phyloP scores from a whole-genome alignment of 2,113 vertebrate species.

The Chaetops frenatus region DNA sequence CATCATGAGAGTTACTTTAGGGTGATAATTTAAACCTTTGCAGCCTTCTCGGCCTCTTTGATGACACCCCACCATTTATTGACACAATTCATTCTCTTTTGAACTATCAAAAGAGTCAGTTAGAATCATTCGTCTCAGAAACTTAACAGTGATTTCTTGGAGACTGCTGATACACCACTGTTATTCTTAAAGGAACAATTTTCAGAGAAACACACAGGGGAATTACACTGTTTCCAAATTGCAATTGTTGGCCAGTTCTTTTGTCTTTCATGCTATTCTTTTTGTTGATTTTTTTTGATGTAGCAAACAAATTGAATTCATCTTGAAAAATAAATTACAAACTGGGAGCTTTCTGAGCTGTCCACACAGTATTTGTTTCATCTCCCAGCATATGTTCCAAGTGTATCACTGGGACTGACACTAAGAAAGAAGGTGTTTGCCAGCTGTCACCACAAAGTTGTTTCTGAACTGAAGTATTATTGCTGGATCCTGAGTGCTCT shows the following conservation, averaged over 20 bases:
- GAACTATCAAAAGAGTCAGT: not conserved
- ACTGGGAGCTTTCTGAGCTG: not conserved
- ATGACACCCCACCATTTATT: not conserved
- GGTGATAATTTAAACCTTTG: not conserved
- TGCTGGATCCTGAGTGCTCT: not conserved
- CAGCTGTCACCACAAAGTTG: not conserved
- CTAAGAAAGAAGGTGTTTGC: not conserved
- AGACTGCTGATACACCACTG: not conserved
- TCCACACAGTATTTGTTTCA: not conserved
- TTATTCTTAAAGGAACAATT: not conserved
- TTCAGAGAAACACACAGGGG: not conserved
- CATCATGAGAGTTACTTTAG: not conserved
- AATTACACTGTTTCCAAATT: not conserved
- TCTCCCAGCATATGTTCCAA: not conserved
- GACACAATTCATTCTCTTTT: not conserved
- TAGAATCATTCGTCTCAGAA: not conserved
- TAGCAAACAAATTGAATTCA: constrained; percentile 22
- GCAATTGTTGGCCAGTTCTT: constrained; percentile 9
- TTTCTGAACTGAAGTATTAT: not conserved
- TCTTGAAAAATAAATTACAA: constrained; percentile 30
- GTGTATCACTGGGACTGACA: not conserved
- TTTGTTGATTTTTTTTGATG: constrained; percentile 16
- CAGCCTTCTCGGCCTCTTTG: not conserved
- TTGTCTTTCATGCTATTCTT: constrained; percentile 12
- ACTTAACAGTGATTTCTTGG: not conserved